Evolutionary conservation across 2,888 invertebrate genomes (phyloP), one percentile per base, ranked within the genome.

Genomic region (Digitonthophagus gazella): DNA sequence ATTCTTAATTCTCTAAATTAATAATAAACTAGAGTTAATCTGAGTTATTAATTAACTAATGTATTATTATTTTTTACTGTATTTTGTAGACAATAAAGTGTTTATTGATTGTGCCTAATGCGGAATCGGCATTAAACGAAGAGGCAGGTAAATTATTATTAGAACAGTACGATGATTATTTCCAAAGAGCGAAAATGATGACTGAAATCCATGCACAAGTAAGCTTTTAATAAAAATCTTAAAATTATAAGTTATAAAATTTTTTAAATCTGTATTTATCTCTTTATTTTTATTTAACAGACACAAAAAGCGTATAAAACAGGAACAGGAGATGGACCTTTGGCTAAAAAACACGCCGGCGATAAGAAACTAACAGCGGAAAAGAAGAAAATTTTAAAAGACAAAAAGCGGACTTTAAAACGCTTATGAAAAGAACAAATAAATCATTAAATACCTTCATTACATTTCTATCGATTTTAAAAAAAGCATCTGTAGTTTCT

Each of bases 91-190:
- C 97, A 72, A 90, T 98, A 72, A 95, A 95, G 86, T 97, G 97
- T 87, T 89, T 98, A 81, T 88, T 98, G 75, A 97, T 98, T 83
- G 96, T 96, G 81, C 97, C 97, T 80, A 98, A 98, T 88, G 91
- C 97, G 3, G 97, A 98, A 84, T 97, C 97, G 69, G 97, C 97
- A 75, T 88, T 98, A 76, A 98, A 98, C 83, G 97, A 97, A 81
- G 97, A 97, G 84, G 97, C 97, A 68, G 97, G 97, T 15, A 96
- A 95, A 84, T 86, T 98, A 82, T 86, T 98, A 74, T 86, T 96
- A 76, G 96, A 96, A 84, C 91, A 91, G 79, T 98, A 98, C 83
- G 93, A 95, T 82, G 95, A 94, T 83, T 98, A 97, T 86, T 95
- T 90, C 71, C 89, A 90, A 80, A 85, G 95, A 78, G 95, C 95